Base-by-base conservation (phyloP, 1,140 invertebrate species). In the Campoletis sonorensis region DNA sequence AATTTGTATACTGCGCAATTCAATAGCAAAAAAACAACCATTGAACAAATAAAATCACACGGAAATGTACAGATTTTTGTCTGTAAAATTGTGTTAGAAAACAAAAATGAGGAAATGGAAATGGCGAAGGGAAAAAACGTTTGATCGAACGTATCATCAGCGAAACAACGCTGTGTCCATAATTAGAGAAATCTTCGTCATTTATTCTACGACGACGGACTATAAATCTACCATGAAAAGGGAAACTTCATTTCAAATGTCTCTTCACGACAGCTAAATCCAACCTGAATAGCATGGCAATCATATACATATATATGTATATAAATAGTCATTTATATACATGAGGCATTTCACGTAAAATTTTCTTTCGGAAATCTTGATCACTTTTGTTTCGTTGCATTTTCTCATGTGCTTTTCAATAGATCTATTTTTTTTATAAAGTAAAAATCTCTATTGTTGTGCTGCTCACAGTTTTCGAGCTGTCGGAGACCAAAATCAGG, bases 181-280 rank as follows among this genome's bases (percentile, higher is more conserved):
- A 85, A 85, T 85, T 85, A 85, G 81, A 84, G 80, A 84, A 85
- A 84, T 85, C 83, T 84, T 85, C 80, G 80, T 83, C 78, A 84
- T 85, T 85, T 83, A 83, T 84, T 82, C 77, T 54, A 68, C 51
- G 79, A 82, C 37, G 82, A 49, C 61, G 79, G 23, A 79, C 84
- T 45, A 85, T 85, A 83, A 85, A 85, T 85, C 82, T 81, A 76
- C 49, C 51, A 54, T 76, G 75, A 81, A 83, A 81, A 76, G 79
- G 79, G 80, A 83, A 85, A 84, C 72, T 75, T 49, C 1, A 23
- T 30, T 75, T 75, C 23, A 75, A 75, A 54, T n/a, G 72, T 75
- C 72, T 75, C 45, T 75, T 75, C 23, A 18, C 40, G 40, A 54
- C 45, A 75, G 72, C 45, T 75, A 72, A 45, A 72, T 72, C 40